Evolutionary conservation across 2,113 vertebrate genomes (phyloP).

Genomic region (Gymnobelideus leadbeateri): DNA sequence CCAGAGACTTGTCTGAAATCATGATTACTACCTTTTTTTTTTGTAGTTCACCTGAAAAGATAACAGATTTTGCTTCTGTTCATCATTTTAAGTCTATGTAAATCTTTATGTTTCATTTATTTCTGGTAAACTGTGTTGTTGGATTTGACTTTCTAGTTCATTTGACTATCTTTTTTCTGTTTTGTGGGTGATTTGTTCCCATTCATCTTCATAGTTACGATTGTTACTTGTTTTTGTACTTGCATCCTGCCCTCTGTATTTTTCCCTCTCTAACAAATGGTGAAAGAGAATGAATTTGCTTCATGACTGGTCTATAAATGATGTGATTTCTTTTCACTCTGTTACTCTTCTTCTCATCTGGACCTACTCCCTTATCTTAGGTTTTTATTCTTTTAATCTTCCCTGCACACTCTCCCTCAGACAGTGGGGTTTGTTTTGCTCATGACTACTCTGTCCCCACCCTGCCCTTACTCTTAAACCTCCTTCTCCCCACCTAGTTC

Average conservation of each 20-base stretch:
- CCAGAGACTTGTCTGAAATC: background rate
- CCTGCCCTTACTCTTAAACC: background rate
- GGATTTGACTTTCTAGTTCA: background rate
- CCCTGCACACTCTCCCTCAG: background rate
- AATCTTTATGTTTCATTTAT: background rate
- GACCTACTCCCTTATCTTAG: background rate
- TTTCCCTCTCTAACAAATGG: background rate
- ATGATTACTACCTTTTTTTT: background rate
- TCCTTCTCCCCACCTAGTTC: background rate
- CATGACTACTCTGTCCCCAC: background rate
- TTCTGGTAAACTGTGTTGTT: background rate
- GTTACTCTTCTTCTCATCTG: background rate
- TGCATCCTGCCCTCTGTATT: too few relatives aligned
- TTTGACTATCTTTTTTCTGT: background rate
- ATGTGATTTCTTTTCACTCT: background rate
- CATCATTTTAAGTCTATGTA: background rate
- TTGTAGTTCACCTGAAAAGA: background rate
- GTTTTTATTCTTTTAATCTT: background rate
- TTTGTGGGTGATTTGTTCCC: background rate
- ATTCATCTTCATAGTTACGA: background rate
- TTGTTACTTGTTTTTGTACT: background rate
- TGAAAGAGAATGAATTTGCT: background rate
- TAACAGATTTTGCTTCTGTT: background rate
- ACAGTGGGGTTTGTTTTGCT: background rate
- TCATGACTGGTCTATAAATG: background rate